phyloP scores from a whole-genome alignment of 2,888 invertebrate genomes.

The Halocaridina rubra region DNA sequence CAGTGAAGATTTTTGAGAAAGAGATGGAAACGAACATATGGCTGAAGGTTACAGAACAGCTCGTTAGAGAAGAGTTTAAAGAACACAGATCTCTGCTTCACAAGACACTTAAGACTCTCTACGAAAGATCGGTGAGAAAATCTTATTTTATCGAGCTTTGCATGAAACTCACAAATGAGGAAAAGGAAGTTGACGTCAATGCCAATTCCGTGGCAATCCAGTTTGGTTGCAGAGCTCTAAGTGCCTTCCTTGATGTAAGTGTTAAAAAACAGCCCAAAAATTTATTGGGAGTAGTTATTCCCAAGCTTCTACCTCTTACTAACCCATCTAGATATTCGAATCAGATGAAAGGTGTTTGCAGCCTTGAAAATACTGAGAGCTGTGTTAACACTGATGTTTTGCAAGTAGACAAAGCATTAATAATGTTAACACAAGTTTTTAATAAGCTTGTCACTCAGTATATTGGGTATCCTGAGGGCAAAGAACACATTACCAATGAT shows the following conservation, averaged over 20 bases:
- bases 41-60: conserved; percentile 47
- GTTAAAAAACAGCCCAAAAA: conserved; percentile 13
- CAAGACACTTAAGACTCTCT: conserved; percentile 34
- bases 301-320: conserved; percentile 23
- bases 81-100: conserved; percentile 26
- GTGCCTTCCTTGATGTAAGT: conserved; percentile 43
- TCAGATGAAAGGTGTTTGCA: neutral
- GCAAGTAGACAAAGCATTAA: conserved; percentile 33
- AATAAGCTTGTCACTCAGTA: conserved; percentile 20
- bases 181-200: neutral
- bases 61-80: conserved; percentile 42
- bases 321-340: conserved; percentile 31
- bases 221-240: conserved; percentile 27
- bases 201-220: conserved; percentile 42
- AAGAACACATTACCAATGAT: neutral
- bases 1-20: conserved; percentile 17
- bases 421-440: conserved; percentile 39
- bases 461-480: conserved; percentile 35
- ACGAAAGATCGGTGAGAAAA: conserved; percentile 27
- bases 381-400: neutral
- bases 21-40: conserved; percentile 27
- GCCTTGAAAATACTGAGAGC: neutral
- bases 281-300: conserved; percentile 25
- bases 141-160: conserved; percentile 35
- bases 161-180: conserved; percentile 32